Evolutionary conservation across 1,140 invertebrate species (phyloP).

Genomic region (Parapsyche elsis): DNA sequence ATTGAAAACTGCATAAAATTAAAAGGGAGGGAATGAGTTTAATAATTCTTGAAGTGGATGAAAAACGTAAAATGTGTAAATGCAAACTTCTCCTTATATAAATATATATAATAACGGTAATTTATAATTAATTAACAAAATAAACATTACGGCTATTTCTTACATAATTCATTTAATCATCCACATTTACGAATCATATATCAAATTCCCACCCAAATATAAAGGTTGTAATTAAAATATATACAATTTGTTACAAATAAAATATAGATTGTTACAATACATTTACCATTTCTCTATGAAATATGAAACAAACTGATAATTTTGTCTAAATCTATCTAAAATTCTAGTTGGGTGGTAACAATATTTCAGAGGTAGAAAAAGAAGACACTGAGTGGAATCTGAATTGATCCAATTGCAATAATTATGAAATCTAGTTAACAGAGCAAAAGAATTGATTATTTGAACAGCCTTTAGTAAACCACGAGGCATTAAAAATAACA

Average conservation of each 20-base stretch:
- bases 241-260: constrained; percentile 1
- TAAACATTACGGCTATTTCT: no score
- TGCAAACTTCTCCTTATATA: no score
- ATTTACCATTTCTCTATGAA: constrained; percentile 2
- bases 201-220: not conserved
- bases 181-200: not conserved
- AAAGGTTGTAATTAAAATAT: not conserved
- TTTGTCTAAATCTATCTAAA: constrained; percentile 42
- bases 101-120: no score
- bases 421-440: constrained; percentile 29
- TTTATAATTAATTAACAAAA: no score
- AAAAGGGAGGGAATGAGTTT: no score
- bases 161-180: not conserved
- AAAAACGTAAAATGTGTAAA: no score
- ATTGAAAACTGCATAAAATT: no score
- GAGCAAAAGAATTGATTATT: constrained; percentile 32
- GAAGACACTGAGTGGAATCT: constrained; percentile 43
- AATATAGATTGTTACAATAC: not conserved
- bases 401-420: constrained; percentile 33
- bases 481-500: constrained; percentile 25
- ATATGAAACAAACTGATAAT: constrained; percentile 44
- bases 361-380: constrained; percentile 48
- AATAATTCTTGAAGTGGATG: no score
- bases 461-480: constrained; percentile 16
- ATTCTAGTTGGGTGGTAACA: constrained; percentile 42